Conservation (phyloP, 2,113 vertebrate species). For the Hydrolagus affinis region DNA sequence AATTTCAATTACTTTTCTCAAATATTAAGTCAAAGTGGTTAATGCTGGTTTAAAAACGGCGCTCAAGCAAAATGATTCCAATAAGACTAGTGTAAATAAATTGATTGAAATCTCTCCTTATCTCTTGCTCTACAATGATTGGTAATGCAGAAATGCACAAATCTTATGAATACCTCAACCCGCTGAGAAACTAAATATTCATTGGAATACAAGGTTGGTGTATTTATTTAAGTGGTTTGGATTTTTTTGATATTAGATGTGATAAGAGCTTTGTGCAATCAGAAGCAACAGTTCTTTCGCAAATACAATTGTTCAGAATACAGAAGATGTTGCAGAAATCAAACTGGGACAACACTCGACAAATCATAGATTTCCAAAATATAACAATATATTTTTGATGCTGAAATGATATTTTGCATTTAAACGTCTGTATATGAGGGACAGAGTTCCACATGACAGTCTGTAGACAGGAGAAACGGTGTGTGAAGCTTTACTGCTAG, state of each 20-base stretch:
- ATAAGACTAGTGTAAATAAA: background rate
- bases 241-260: background rate
- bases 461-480: background rate
- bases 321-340: background rate
- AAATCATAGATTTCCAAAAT: background rate
- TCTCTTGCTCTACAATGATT: background rate
- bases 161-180: background rate
- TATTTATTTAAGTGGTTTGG: constrained; percentile 1
- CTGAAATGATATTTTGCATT: background rate
- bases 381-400: background rate
- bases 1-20: constrained; percentile 18
- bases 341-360: no score
- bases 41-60: background rate
- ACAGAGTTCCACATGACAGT: background rate
- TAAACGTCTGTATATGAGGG: background rate
- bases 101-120: background rate
- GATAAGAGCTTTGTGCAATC: background rate
- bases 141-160: background rate
- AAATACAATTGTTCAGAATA: no score
- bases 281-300: background rate
- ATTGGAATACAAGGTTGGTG: background rate
- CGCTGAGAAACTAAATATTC: background rate
- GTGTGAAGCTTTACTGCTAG: background rate
- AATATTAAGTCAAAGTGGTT: constrained; percentile 3
- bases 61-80: background rate